phyloP scores from a whole-genome alignment of 2,113 vertebrate genomes.

The Crotalus viridis region DNA sequence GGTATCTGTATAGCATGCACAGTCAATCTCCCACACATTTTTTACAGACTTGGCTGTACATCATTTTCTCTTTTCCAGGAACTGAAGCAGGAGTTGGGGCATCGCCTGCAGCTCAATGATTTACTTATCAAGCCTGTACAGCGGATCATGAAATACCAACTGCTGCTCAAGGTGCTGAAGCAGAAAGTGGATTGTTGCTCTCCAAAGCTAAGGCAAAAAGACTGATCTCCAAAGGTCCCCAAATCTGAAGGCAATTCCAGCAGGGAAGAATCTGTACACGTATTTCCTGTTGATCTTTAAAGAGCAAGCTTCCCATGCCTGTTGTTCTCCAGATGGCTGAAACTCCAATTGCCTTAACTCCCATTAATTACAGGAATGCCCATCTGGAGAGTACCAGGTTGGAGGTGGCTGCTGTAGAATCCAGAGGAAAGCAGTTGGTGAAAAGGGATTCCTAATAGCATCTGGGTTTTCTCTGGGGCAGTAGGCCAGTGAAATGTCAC shows the following conservation, averaged over 20 bases:
- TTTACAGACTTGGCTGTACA: neutral
- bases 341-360: neutral
- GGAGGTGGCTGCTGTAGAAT: neutral
- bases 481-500: neutral
- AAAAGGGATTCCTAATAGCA: neutral
- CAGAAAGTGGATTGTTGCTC: neutral
- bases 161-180: constrained; percentile 84
- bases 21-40: neutral
- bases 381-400: neutral
- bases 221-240: neutral
- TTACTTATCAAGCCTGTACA: constrained; percentile 93
- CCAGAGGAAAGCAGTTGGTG: neutral
- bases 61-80: constrained; percentile 70
- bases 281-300: neutral
- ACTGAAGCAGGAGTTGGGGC: constrained; percentile 85
- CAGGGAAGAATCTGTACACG: neutral
- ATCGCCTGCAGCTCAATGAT: constrained; percentile 87
- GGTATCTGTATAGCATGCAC: neutral
- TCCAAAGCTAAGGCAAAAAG: neutral
- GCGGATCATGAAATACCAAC: constrained; percentile 94
- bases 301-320: neutral
- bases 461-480: neutral
- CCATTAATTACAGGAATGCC: neutral
- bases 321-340: neutral
- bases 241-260: neutral